These are phyloP conservation scores for Tachypleus tridentatus DNA, from an alignment of 1,140 invertebrate genomes.

Conservation along the genomic window DNA sequence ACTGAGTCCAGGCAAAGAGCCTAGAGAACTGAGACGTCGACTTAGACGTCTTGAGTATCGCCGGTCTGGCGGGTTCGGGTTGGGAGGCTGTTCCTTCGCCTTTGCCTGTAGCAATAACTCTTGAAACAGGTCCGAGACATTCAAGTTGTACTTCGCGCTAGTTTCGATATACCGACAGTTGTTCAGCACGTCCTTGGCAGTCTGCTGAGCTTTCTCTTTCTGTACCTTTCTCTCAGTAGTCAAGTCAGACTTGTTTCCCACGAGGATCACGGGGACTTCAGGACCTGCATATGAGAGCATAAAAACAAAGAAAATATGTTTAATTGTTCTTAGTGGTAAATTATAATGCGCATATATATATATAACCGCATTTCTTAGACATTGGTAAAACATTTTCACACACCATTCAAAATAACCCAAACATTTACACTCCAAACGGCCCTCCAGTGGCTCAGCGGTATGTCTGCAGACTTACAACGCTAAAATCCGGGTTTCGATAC, in stretches of 20 bases:
- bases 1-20: constrained; percentile 6
- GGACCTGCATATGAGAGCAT: constrained; percentile 16
- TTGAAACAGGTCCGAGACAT: constrained; percentile 25
- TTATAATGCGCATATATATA: too few species aligned
- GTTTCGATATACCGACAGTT: constrained; percentile 26
- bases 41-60: neutral
- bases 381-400: too few species aligned
- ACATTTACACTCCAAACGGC: too few species aligned
- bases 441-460: too few species aligned
- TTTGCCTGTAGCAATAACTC: constrained; percentile 18
- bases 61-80: neutral
- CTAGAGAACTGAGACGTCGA: constrained; percentile 3
- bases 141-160: constrained; percentile 27
- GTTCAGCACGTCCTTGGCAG: constrained; percentile 5
- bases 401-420: too few species aligned
- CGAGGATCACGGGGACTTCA: constrained; percentile 58
- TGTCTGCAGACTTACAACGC: too few species aligned
- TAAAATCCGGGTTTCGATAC: too few species aligned
- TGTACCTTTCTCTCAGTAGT: constrained; percentile 58
- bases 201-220: constrained; percentile 50
- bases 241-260: constrained; percentile 69
- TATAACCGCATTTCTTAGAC: too few species aligned
- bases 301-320: too few species aligned
- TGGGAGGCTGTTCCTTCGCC: neutral
- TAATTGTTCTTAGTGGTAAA: too few species aligned